Evolutionary conservation across 2,113 vertebrate species (phyloP), one percentile per base, ranked within the genome.

Genomic region (Suricata suricatta): DNA sequence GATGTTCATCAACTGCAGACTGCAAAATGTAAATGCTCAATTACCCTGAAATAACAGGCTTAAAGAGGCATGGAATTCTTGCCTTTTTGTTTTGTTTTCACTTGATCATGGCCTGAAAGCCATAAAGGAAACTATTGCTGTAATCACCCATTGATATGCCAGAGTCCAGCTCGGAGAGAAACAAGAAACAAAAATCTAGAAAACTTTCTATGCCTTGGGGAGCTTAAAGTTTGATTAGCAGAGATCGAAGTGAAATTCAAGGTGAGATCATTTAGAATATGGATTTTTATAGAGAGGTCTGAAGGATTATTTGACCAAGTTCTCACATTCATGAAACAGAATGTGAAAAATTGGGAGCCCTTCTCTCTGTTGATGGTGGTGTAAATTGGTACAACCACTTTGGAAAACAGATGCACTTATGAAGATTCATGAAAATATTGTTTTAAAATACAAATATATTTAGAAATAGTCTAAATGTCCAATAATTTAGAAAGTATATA

Each of bases 61-160:
- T 87, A 92, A 83, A 47, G 63, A 95, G 25, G 44, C 69, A 77
- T 79, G 60, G 38, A 50, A 84, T 64, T 92, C 44, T 88, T 77
- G 35, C n/a, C 21, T 38, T 93, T 69, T 90, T 95, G 44, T 74
- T 96, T 88, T 82, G 44, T 93, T 97, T 96, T 90, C 33, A 69
- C 72, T 82, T 85, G 89, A 86, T 87, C 54, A 12, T 83, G 44
- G 63, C 5, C 84, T 92, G 27, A 96, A 90, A 97, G 60, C 38
- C 54, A 83, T 35, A 79, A 97, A 83, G 60, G 41, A 69, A 95
- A 88, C 88, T 64, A 77, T 83, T 9, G 44, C 35, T 90, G 2
- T 81, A 80, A 88, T 93, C 33, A 77, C 19, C 33, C 88, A 76
- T 6, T 60, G 74, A 81, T 38, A 84, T 38, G 89, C 52, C 10